Percentiles rank a stretch among this genome's conserved stretches.
Conservation (phyloP, 2,113 vertebrate species). For the Salvelinus fontinalis region DNA sequence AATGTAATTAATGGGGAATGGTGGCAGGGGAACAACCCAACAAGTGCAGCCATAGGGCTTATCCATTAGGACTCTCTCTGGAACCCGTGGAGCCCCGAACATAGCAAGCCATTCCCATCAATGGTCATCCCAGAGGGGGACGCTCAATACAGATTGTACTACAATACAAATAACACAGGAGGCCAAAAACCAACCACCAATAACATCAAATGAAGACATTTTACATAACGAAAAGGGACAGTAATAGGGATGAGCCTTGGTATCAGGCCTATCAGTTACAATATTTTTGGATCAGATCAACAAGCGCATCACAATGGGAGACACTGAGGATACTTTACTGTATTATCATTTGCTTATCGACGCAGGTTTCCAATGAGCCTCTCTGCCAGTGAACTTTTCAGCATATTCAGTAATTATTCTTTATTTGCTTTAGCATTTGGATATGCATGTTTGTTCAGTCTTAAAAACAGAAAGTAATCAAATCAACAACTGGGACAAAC, state of each 20-base stretch:
- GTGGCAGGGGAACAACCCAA: too few relatives aligned
- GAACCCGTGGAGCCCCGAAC: too few relatives aligned
- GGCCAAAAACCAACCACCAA: not conserved
- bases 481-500: constrained; percentile 27
- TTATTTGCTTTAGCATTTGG: constrained; percentile 15
- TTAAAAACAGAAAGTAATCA: constrained; percentile 36
- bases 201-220: not conserved
- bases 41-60: too few relatives aligned
- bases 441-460: constrained; percentile 40
- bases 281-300: constrained; percentile 29
- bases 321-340: constrained; percentile 10
- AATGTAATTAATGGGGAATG: not conserved
- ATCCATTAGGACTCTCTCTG: too few relatives aligned
- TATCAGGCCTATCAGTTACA: constrained; percentile 6
- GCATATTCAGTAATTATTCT: not conserved
- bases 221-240: not conserved
- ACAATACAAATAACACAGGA: not conserved
- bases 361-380: not conserved
- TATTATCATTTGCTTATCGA: not conserved
- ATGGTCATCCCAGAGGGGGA: not conserved
- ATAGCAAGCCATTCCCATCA: not conserved
- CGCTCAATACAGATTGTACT: not conserved
- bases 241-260: not conserved
- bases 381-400: not conserved
- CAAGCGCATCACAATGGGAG: constrained; percentile 16